Evolutionary conservation across 1,140 invertebrate genomes (phyloP), one percentile per base, ranked within the genome.

Genomic region (Monomorium pharaonis): DNA sequence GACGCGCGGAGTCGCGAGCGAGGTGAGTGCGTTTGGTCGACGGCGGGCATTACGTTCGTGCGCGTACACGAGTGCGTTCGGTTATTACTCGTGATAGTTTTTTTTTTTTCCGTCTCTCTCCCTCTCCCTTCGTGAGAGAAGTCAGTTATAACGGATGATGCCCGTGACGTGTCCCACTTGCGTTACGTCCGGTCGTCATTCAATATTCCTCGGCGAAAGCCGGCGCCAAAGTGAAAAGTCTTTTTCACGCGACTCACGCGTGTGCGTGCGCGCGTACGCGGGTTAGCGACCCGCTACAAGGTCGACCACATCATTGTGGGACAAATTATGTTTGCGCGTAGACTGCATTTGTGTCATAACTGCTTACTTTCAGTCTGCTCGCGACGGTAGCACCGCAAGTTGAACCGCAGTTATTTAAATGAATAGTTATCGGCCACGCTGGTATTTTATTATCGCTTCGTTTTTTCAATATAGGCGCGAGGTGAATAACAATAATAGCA

Each of bases 281-380:
- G 86, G 86, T 89, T 84, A 63, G 58, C 72, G 86, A 89, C 89
- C 86, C 37, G 54, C 42, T 58, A 42, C 86, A 90, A 89, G 83
- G 86, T 33, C 63, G 86, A 87, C 88, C 72, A 78, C 78, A 69
- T 83, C 49, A 74, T 72, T 60, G 27, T 78, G 37, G 56, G 56
- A 83, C 84, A 84, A 89, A 89, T 89, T 65, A 44, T 47, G 44
- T 60, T 78, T 54, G 87, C 67, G 24, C 12, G n/a, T 49, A 18
- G 16, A 70, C 44, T 75, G n/a, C n/a, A n/a, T n/a, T n/a, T 70
- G 86, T 85, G 75, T 49, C 47, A 75, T 42, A 88, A 86, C 54
- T 75, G 49, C 21, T 24, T 51, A 77, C 51, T 83, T 58, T 72
- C 67, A 74, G 24, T 44, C 33, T 2, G 5, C 51, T 30, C 18